phyloP scores from a whole-genome alignment of 2,888 invertebrate genomes.

The Nephrotoma flavescens region DNA sequence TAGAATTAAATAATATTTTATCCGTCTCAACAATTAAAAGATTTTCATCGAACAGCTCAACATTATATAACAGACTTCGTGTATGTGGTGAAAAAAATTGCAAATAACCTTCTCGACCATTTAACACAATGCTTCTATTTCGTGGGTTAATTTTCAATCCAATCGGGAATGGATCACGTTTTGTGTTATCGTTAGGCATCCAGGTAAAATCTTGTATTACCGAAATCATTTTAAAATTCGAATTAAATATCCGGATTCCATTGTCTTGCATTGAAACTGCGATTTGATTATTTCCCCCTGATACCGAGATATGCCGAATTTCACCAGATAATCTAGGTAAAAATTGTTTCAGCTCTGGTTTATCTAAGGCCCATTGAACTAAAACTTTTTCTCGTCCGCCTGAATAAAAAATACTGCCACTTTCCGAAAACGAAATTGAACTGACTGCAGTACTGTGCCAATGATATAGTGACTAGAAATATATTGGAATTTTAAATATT shows the following conservation, averaged over 20 bases:
- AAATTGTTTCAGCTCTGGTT: conserved; percentile 35
- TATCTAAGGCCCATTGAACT: conserved; percentile 54
- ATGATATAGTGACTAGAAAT: conserved; percentile 42
- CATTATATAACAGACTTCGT: conserved; percentile 53
- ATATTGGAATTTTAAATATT: conserved; percentile 14
- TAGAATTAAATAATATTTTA: conserved; percentile 43
- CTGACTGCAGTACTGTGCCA: conserved; percentile 64
- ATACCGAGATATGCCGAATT: conserved; percentile 45
- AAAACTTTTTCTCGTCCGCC: conserved; percentile 66
- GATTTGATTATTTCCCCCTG: conserved; percentile 44
- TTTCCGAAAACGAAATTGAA: conserved; percentile 46
- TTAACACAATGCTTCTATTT: conserved; percentile 48
- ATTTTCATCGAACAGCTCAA: conserved; percentile 60
- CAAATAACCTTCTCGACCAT: conserved; percentile 56
- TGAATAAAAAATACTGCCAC: conserved; percentile 53
- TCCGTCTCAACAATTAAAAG: conserved; percentile 46
- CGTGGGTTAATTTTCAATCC: conserved; percentile 42
- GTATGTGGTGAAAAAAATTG: conserved; percentile 56
- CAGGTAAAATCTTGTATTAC: conserved; percentile 54
- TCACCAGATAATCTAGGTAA: conserved; percentile 56
- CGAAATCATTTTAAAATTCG: conserved; percentile 36
- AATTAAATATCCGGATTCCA: conserved; percentile 41
- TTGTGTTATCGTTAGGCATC: conserved; percentile 34
- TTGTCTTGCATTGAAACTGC: conserved; percentile 57
- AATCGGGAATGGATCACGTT: conserved; percentile 30